These are phyloP conservation scores for Lepus townsendii DNA, from an alignment of 2,797 vertebrate genomes.

Conservation along the genomic window DNA sequence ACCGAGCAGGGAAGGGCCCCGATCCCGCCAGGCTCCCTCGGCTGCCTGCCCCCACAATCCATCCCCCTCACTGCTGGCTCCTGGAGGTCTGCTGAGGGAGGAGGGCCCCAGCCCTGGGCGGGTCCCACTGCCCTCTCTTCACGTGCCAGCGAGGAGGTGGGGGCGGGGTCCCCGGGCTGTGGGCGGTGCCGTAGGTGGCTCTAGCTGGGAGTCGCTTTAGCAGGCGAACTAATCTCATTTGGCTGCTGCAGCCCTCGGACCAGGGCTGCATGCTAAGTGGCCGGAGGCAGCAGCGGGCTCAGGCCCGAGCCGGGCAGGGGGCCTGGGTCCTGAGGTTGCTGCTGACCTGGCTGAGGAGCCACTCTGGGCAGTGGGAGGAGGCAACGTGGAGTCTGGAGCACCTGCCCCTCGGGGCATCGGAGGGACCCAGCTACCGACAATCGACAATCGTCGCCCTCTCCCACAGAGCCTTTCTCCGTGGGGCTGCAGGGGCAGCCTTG, in stretches of 20 bases:
- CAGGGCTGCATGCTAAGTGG: slow-evolving; percentile 82
- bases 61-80: neutral
- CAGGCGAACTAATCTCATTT: slow-evolving; percentile 82
- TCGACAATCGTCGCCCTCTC: neutral
- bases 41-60: fast-evolving
- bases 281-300: slow-evolving; percentile 35
- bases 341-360: neutral
- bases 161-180: neutral
- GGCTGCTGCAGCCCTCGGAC: slow-evolving; percentile 69
- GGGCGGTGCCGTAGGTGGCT: neutral
- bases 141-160: too few species aligned
- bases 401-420: neutral
- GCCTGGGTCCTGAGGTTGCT: neutral
- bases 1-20: neutral
- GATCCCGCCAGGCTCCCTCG: neutral
- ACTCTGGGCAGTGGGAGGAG: neutral
- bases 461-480: neutral
- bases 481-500: fast-evolving
- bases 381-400: neutral
- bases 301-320: neutral
- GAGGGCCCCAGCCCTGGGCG: neutral
- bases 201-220: slow-evolving; percentile 68
- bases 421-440: neutral
- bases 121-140: too few species aligned
- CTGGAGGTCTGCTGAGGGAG: neutral